Base-by-base conservation (phyloP, 2,797 vertebrate genomes). In the Anomalospiza imberbis region DNA sequence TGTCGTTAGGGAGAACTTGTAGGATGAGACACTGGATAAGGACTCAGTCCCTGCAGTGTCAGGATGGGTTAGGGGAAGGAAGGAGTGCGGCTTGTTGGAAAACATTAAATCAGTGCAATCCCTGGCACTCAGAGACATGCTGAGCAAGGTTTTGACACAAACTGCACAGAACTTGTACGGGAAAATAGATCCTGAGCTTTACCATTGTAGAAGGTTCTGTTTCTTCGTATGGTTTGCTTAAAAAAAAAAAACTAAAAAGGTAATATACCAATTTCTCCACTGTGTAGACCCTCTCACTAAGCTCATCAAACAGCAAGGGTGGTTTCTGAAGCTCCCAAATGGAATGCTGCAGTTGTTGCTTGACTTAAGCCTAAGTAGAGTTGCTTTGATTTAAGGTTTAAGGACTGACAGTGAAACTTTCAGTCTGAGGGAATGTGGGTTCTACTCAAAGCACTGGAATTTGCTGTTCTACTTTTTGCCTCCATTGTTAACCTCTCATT, bases 1-100 rank as follows among this genome's bases (percentile, higher is more conserved):
- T 94, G 91, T 57, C 95, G 32, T 96, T 62, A 75, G 91, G 61
- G 78, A 78, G 93, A 90, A 2, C 75, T 75, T 79, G 91, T 85
- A 8, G 7, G 70, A 90, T 44, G 81, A 93, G 95, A 54, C 76
- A 18, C 38, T 3, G 89, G 94, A 73, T 70, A 10, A 88, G 75
- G 87, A 88, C 50, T 72, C 66, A 8, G 75, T 73, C 74, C 93
- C 90, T 80, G 45, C 77, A 36, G 54, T 86, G 95, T 66, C 96
- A 95, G 73, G 79, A 67, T 5, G 47, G 86, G 62, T 95, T 95
- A 92, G 5, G 24, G 89, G 42, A 54, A 58, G 13, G 55, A 36
- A 88, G 17, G 62, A 54, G 9, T 12, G 53, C 7, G 57, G 84
- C 81, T 72, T n/a, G 57, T 17, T 93, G 79, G 58, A 78, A 87